Conservation (phyloP, 2,797 vertebrate species). For the Onychomys arenicola region DNA sequence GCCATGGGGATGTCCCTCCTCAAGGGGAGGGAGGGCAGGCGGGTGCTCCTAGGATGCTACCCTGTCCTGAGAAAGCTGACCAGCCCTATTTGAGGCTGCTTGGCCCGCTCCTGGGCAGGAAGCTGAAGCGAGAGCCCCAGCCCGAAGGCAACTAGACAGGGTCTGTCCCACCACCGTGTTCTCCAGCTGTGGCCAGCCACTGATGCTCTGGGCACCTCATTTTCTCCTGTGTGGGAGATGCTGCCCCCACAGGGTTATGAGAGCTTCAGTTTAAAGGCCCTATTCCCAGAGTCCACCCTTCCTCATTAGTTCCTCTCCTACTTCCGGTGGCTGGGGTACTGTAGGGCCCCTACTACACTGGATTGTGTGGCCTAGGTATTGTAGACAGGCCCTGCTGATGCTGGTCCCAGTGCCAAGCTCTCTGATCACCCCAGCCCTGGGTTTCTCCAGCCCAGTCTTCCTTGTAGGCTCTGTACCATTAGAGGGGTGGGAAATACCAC, state of each 20-base stretch:
- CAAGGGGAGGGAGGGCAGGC: not conserved
- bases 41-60: not conserved
- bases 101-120: not conserved
- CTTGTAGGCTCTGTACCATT: not conserved
- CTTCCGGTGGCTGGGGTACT: not conserved
- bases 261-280: not conserved
- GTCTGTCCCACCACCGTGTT: not conserved
- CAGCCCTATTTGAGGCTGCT: not conserved
- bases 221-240: not conserved
- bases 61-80: not conserved
- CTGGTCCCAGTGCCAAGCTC: not conserved
- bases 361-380: not conserved
- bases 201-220: not conserved
- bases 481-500: not conserved
- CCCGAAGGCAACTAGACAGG: not conserved
- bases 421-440: not conserved
- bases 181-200: not conserved
- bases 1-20: too few species aligned
- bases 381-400: not conserved
- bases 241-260: rapidly evolving
- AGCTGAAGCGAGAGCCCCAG: not conserved
- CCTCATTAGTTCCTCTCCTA: not conserved
- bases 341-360: not conserved
- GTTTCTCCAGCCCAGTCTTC: not conserved
- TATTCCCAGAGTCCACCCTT: not conserved